Evolutionary conservation across 1,140 invertebrate genomes (phyloP).

Genomic region (Holcopasites calliopsidis): DNA sequence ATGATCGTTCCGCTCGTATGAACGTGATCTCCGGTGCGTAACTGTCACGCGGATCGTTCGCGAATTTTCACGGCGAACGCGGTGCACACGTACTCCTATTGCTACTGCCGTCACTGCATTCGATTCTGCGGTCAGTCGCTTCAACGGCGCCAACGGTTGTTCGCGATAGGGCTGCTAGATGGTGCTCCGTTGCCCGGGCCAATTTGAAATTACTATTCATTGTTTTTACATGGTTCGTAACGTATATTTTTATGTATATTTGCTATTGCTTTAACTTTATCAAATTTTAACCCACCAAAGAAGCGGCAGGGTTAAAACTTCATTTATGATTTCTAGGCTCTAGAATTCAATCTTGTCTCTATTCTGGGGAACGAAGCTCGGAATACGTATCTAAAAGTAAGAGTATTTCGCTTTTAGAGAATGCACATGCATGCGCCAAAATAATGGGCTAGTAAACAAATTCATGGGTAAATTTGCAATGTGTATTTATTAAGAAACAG

Average conservation of each 20-base stretch:
- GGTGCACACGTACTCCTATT: conserved; percentile 35
- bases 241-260: neutral
- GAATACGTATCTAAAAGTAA: neutral
- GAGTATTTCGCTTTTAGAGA: neutral
- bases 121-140: conserved; percentile 31
- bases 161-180: conserved; percentile 17
- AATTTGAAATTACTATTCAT: neutral
- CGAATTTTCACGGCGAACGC: conserved; percentile 35
- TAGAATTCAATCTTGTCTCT: too few relatives aligned
- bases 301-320: neutral
- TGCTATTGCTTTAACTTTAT: neutral
- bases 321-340: too few relatives aligned
- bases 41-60: conserved; percentile 53
- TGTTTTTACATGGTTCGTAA: neutral
- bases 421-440: neutral
- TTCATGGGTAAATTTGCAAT: too few relatives aligned
- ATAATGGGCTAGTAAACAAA: too few relatives aligned
- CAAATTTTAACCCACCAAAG: neutral
- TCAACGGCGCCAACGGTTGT: conserved; percentile 38
- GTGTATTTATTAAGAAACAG: too few relatives aligned
- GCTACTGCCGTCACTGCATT: conserved; percentile 47
- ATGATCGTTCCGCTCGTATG: conserved; percentile 9
- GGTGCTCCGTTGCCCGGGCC: too few relatives aligned
- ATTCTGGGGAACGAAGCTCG: neutral
- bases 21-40: conserved; percentile 21